Evolutionary conservation across 1,140 invertebrate species (phyloP).

Genomic region (Dinoponera quadriceps): DNA sequence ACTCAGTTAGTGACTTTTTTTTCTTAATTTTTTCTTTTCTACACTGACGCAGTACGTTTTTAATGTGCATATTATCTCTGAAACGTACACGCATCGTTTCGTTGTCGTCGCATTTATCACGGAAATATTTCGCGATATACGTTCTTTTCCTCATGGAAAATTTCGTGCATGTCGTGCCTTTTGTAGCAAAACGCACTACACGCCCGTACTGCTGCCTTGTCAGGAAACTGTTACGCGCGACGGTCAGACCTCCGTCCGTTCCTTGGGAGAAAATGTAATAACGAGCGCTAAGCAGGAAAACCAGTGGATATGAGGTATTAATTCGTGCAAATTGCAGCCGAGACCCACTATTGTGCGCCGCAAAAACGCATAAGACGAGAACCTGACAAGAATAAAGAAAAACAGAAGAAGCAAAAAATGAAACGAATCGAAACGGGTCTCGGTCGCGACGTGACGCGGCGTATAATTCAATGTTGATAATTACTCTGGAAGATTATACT

Average conservation of each 20-base stretch:
- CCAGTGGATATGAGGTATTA: slow-evolving; percentile 47
- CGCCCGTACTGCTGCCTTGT: background rate
- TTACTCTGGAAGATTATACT: slow-evolving; percentile 63
- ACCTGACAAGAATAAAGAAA: background rate
- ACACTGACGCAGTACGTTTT: too few species aligned
- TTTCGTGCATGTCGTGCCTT: background rate
- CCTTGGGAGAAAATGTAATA: slow-evolving; percentile 51
- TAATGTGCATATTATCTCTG: too few species aligned
- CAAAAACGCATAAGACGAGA: background rate
- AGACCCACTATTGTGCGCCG: background rate
- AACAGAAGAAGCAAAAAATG: background rate
- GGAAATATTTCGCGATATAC: background rate
- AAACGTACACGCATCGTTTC: too few species aligned
- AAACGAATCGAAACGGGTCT: background rate
- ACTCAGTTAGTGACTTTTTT: background rate
- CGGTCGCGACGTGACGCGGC: background rate
- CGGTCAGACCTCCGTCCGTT: background rate
- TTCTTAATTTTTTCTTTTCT: too few species aligned
- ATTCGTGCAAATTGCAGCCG: slow-evolving; percentile 62
- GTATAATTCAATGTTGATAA: slow-evolving; percentile 60
- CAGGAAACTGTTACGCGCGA: background rate
- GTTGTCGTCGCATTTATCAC: too few species aligned
- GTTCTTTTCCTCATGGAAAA: too few species aligned
- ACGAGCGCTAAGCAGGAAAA: slow-evolving; percentile 63
- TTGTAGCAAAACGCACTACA: background rate